Percentiles rank a stretch among this genome's conserved stretches.
Conservation (phyloP, 2,113 vertebrate genomes). For the Antechinus flavipes region DNA sequence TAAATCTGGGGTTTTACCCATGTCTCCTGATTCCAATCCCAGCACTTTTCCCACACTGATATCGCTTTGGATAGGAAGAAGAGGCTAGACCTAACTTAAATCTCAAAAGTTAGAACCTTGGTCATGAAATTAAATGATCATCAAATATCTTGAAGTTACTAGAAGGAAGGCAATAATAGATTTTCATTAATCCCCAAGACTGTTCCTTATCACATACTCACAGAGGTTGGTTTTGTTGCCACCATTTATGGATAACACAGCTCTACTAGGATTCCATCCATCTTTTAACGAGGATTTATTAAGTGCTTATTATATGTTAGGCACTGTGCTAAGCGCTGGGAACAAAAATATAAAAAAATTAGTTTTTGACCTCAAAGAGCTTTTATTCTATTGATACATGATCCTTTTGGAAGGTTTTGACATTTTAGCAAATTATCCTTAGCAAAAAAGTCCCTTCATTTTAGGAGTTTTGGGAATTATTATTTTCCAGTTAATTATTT, state of each 20-base stretch:
- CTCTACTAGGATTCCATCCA: background rate
- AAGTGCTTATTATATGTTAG: background rate
- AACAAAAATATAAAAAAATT: background rate
- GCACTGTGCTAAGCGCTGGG: background rate
- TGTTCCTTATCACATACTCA: background rate
- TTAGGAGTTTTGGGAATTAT: background rate
- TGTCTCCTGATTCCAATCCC: background rate
- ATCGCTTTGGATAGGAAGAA: background rate
- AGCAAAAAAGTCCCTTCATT: background rate
- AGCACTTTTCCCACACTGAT: background rate
- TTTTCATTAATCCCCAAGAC: background rate
- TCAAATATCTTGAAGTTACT: background rate
- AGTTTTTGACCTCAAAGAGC: background rate
- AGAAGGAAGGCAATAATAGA: constrained; percentile 9
- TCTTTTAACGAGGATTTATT: background rate
- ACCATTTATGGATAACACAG: background rate
- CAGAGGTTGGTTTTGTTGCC: background rate
- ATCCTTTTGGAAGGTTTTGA: too few relatives aligned
- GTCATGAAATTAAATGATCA: background rate
- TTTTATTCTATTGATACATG: background rate
- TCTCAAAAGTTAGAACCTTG: background rate
- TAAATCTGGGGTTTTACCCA: background rate
- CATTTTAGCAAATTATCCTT: background rate
- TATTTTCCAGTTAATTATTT: background rate
- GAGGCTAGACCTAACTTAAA: background rate